These are phyloP conservation scores for Mesorhabditis spiculigera DNA, from an alignment of 2,888 invertebrate species.

Conservation along the genomic window DNA sequence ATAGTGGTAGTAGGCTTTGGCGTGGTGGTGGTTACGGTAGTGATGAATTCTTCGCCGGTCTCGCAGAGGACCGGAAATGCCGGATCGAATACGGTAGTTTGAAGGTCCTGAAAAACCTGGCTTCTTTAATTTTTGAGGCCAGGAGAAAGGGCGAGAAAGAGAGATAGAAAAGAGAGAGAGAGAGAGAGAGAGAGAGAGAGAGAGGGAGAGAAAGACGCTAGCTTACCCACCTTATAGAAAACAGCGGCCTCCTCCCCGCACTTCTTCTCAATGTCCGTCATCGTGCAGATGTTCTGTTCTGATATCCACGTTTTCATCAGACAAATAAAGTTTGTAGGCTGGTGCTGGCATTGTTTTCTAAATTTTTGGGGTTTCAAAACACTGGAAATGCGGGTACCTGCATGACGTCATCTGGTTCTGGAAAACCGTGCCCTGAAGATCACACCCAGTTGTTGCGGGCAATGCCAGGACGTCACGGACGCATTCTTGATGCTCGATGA, in stretches of 20 bases:
- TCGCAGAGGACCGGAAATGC: conserved; percentile 52
- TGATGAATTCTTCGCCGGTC: neutral
- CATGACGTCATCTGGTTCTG: conserved; percentile 33
- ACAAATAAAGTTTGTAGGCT: conserved; percentile 47
- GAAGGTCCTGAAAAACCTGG: conserved; percentile 32
- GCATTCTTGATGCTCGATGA: conserved; percentile 48
- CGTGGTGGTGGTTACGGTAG: neutral
- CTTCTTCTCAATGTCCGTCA: conserved; percentile 38
- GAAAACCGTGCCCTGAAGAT: conserved; percentile 21
- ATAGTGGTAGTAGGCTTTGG: neutral
- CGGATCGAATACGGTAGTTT: conserved; percentile 49
- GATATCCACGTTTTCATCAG: conserved; percentile 54
- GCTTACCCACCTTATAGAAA: conserved; percentile 28
- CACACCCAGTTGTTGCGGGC: conserved; percentile 38
- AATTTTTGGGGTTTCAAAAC: too few species aligned
- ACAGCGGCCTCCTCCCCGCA: conserved; percentile 47
- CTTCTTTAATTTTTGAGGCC: neutral
- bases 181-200: too few species aligned
- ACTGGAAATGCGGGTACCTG: conserved; percentile 21
- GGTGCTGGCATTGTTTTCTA: conserved; percentile 40
- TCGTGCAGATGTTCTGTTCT: conserved; percentile 53
- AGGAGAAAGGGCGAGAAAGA: too few species aligned
- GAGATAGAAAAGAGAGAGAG: too few species aligned
- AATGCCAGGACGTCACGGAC: conserved; percentile 37
- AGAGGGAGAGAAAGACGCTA: too few species aligned